These are phyloP conservation scores for Nemoura dubitans DNA, from an alignment of 2,888 invertebrate species.

Conservation along the genomic window DNA sequence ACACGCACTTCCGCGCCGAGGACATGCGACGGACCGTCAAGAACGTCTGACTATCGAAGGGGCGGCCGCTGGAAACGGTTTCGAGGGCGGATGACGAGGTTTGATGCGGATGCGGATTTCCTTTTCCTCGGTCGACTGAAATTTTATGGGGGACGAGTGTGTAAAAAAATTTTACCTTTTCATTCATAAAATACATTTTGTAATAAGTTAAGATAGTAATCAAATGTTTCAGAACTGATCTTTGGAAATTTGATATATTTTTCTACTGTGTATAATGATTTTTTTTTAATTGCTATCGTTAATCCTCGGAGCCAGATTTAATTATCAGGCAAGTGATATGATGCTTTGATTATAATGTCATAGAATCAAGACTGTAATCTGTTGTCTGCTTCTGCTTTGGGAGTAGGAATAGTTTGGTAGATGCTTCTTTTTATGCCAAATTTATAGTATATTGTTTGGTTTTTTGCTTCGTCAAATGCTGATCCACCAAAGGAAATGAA, in stretches of 20 bases:
- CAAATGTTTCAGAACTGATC: background rate
- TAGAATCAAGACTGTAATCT: background rate
- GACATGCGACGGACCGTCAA: slow-evolving; percentile 71
- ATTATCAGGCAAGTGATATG: background rate
- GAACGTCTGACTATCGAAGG: slow-evolving; percentile 58
- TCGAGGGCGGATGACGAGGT: background rate
- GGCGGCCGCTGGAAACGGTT: background rate
- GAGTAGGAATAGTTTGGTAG: background rate
- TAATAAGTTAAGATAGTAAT: background rate
- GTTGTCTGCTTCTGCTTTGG: background rate
- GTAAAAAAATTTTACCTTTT: background rate
- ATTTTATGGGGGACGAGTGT: background rate
- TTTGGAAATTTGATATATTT: background rate
- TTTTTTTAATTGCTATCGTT: background rate
- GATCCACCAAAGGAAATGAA: slow-evolving; percentile 1
- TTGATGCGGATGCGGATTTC: background rate
- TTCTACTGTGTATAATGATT: background rate
- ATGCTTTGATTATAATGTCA: slow-evolving; percentile 8
- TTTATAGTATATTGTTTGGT: background rate
- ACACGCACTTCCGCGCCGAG: slow-evolving; percentile 70
- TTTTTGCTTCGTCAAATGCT: background rate
- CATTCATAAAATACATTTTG: background rate
- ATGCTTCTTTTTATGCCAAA: background rate
- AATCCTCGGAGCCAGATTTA: background rate
- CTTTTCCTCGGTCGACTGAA: background rate